These are phyloP conservation scores for Cyanocitta stelleri DNA, from an alignment of 2,113 vertebrate genomes.

Conservation along the genomic window DNA sequence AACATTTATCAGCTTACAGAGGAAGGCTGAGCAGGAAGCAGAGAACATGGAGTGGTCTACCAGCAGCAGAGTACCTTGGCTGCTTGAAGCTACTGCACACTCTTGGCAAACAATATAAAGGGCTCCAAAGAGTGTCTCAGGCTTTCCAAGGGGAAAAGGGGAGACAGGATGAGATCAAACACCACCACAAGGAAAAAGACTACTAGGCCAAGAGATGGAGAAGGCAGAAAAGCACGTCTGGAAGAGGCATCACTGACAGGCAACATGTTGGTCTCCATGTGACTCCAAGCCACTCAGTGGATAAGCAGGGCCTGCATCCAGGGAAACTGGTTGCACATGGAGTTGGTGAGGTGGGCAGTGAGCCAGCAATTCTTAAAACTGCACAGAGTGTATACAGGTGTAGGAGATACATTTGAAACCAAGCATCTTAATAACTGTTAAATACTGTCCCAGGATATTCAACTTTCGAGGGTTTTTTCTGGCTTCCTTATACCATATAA, in stretches of 20 bases:
- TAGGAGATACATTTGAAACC: neutral
- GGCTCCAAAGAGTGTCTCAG: neutral
- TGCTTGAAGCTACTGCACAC: neutral
- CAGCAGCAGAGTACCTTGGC: neutral
- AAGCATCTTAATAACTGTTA: neutral
- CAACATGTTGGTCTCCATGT: neutral
- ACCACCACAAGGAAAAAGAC: neutral
- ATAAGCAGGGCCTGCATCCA: neutral
- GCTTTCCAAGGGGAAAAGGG: neutral
- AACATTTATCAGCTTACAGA: neutral
- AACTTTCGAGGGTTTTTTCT: neutral
- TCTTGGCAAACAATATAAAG: neutral
- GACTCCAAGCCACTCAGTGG: neutral
- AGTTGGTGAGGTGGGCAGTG: neutral
- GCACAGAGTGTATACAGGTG: neutral
- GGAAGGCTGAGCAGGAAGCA: accelerated
- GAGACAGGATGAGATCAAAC: neutral
- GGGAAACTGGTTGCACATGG: neutral
- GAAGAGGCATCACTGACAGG: neutral
- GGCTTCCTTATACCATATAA: neutral
- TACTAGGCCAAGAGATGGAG: neutral
- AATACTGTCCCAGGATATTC: neutral
- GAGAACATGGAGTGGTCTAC: neutral
- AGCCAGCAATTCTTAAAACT: neutral
- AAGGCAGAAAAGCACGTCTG: neutral